Conservation (phyloP, 2,113 vertebrate species). For the Sminthopsis crassicaudata region DNA sequence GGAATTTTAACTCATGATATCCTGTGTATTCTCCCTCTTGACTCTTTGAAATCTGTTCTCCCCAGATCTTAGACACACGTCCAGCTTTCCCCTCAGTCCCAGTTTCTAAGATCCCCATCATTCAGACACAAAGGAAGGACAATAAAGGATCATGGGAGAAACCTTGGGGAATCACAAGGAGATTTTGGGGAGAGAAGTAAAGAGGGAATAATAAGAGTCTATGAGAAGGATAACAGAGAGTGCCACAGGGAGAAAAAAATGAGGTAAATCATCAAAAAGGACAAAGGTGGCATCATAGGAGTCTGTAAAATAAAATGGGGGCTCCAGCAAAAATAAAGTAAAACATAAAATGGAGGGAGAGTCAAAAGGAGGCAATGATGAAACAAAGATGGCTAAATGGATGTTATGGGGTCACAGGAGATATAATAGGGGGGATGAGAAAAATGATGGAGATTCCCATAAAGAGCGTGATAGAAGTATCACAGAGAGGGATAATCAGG, state of each 20-base stretch:
- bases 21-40: not conserved
- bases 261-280: not conserved
- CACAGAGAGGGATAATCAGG: not conserved
- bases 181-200: not conserved
- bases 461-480: not conserved
- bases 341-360: not conserved
- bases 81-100: not conserved
- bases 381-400: not conserved
- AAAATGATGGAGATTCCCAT: not conserved
- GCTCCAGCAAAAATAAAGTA: too few species aligned
- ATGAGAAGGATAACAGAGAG: not conserved
- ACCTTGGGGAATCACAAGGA: not conserved
- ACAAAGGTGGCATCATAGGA: not conserved
- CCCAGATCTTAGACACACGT: not conserved
- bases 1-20: not conserved
- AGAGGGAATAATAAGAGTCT: not conserved
- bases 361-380: not conserved
- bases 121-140: not conserved
- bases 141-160: not conserved
- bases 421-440: not conserved
- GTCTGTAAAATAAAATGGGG: not conserved
- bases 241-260: not conserved
- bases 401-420: not conserved
- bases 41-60: not conserved
- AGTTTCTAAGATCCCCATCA: not conserved